Percentiles rank a stretch among this genome's conserved stretches.
Evolutionary conservation across 2,888 invertebrate species (phyloP).

Genomic region (Himalopsyche japonica): DNA sequence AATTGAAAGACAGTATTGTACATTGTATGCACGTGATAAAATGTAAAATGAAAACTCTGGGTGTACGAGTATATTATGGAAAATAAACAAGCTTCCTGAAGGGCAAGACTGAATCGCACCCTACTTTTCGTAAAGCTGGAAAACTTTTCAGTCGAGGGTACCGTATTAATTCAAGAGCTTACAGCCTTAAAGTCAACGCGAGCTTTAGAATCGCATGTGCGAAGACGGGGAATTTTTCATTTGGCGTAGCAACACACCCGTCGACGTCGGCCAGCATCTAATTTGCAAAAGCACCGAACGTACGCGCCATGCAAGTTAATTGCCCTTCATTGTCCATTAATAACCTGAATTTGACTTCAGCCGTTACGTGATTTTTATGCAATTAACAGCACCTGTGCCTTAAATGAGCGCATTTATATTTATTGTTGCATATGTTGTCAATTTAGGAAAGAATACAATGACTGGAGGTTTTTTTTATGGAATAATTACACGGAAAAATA

Average conservation of each 20-base stretch:
- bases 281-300: not conserved
- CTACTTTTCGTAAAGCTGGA: not conserved
- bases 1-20: too few relatives aligned
- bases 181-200: constrained; percentile 6
- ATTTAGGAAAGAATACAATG: not conserved
- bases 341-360: constrained; percentile 9
- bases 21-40: too few relatives aligned
- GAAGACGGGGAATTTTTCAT: constrained; percentile 12
- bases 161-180: constrained; percentile 5
- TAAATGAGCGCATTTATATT: not conserved
- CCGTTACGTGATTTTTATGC: constrained; percentile 1
- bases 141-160: not conserved
- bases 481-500: too few relatives aligned
- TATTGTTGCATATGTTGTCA: not conserved
- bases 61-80: not conserved
- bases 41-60: not conserved
- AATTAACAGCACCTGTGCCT: not conserved
- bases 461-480: too few relatives aligned
- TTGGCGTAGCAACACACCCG: not conserved
- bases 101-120: not conserved
- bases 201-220: not conserved
- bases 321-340: constrained; percentile 15
- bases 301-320: constrained; percentile 2
- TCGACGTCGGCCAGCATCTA: not conserved
- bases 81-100: not conserved